Evolutionary conservation across 2,797 vertebrate species (phyloP), one percentile per base, ranked within the genome.

Genomic region (Spinus olivaceus): DNA sequence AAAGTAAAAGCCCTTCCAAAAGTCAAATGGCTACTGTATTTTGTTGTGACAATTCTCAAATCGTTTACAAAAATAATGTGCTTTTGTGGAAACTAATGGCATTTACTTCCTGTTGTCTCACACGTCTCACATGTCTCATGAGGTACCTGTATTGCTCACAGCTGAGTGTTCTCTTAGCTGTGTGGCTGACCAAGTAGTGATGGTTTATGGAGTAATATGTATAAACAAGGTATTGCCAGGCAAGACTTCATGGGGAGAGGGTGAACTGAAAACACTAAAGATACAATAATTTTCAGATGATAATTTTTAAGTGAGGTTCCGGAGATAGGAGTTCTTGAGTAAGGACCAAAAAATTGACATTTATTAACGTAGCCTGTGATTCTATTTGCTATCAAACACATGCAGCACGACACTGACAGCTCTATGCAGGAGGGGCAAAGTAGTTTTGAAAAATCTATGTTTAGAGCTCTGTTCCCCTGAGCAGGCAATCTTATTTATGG

Each of bases 61-160:
- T 4, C 0, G 0, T 46, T 77, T 42, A 16, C 30, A 21, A 72
- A 76, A 76, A 37, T 4, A 60, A 11, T 0, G 1, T 5, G 9
- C 5, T 60, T 67, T 37, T 21, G 20, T 22, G 44, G 49, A 49
- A 73, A 41, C 23, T 30, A 81, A 23, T 27, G 10, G 4, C 9
- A 23, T 72, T 71, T 71, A 41, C 25, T 59, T 79, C 14, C 37
- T 47, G 20, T 73, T 49, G 30, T 57, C 27, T 65, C 25, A 56
- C 35, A 14, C 11, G 30, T 57, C 27, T 65, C 28, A 56, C 35
- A 14, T 10, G 3, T 35, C 17, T 30, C 27, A 12, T 8, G 44
- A 16, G 23, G 9, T 66, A 24, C 1, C 19, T 1, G 1, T 28
- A 14, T 33, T 77, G 9, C 42, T 66, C 22, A 11, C 13, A 56